Conservation (phyloP, 2,113 vertebrate genomes). For the Toxotes chatareus region DNA sequence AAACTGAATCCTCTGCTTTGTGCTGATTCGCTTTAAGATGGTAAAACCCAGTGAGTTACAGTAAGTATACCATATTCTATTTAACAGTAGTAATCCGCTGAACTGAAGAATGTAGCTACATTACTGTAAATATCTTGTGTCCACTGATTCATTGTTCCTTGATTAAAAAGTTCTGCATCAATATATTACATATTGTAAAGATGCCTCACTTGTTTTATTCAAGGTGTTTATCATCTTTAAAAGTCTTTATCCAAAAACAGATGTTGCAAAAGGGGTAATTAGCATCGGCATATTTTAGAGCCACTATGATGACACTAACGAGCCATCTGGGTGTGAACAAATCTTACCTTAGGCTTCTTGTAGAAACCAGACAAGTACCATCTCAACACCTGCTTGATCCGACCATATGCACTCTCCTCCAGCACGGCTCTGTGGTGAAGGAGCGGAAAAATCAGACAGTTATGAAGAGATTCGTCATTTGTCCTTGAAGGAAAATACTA, state of each 20-base stretch:
- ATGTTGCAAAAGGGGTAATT: rapidly evolving
- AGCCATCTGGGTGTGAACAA: background rate
- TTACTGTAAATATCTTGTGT: background rate
- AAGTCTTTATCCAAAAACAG: background rate
- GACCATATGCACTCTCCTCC: conserved; percentile 89
- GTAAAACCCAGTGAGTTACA: background rate
- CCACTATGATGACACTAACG: background rate
- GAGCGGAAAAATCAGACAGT: background rate
- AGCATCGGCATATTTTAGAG: background rate
- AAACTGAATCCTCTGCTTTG: background rate
- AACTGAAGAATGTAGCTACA: background rate
- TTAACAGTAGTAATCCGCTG: background rate
- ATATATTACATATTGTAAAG: background rate
- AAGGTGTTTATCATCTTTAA: background rate
- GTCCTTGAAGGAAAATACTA: background rate
- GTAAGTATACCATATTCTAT: background rate
- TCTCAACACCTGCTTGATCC: conserved; percentile 91
- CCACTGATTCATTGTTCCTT: background rate
- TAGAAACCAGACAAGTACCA: conserved; percentile 98
- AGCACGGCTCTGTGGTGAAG: conserved; percentile 80
- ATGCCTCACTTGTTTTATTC: background rate
- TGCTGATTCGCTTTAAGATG: background rate
- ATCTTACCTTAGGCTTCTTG: conserved; percentile 94
- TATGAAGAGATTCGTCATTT: background rate
- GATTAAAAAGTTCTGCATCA: background rate